Evolutionary conservation across 2,797 vertebrate species (phyloP).

Genomic region (Pseudopleuronectes americanus): DNA sequence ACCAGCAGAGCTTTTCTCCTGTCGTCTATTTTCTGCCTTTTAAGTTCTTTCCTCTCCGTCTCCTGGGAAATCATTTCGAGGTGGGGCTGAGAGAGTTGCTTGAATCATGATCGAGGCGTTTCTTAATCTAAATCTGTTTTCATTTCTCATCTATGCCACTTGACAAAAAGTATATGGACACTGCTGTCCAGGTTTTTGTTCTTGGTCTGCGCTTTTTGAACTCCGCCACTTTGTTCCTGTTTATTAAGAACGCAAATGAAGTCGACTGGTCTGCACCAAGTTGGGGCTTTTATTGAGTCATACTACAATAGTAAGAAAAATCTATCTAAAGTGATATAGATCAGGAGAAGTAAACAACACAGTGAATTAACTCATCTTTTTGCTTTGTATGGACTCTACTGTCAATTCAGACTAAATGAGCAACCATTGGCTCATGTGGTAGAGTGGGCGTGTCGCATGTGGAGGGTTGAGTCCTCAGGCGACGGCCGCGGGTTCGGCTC

Average conservation of each 20-base stretch:
- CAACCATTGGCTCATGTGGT: too few species aligned
- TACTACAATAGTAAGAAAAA: too few species aligned
- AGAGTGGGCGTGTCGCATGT: too few species aligned
- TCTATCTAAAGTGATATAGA: too few species aligned
- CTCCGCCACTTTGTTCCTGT: slow-evolving; percentile 6
- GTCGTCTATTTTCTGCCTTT: slow-evolving; percentile 61
- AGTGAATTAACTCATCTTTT: too few species aligned
- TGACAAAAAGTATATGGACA: slow-evolving; percentile 24
- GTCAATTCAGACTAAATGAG: too few species aligned
- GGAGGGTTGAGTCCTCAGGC: too few species aligned
- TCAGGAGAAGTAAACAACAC: too few species aligned
- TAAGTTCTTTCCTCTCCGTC: slow-evolving; percentile 58
- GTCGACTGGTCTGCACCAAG: neutral
- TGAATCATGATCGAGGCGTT: slow-evolving; percentile 33
- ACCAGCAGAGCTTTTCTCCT: slow-evolving; percentile 39
- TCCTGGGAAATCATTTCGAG: slow-evolving; percentile 71
- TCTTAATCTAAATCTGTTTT: slow-evolving; percentile 35
- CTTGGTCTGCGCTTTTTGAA: neutral
- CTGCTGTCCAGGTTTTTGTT: neutral
- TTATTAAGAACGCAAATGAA: slow-evolving; percentile 4
- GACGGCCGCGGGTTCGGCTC: too few species aligned
- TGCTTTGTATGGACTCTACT: too few species aligned
- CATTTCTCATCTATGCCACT: slow-evolving; percentile 25
- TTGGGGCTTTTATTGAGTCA: too few species aligned
- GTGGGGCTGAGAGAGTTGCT: slow-evolving; percentile 38